These are phyloP conservation scores for Heliconius aoede DNA, from an alignment of 2,888 invertebrate species.

Conservation along the genomic window DNA sequence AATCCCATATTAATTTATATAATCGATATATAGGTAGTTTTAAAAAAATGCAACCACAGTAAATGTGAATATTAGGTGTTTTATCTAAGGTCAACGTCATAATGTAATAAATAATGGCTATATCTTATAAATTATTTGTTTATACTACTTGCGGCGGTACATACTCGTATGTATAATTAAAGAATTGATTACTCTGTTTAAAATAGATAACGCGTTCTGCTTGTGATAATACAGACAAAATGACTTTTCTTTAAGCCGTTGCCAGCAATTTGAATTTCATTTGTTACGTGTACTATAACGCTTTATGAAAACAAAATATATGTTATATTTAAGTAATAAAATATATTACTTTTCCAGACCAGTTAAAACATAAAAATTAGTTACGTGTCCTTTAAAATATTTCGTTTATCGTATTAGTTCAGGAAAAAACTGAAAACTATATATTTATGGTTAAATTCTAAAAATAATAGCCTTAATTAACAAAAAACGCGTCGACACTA, in stretches of 20 bases:
- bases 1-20: not conserved
- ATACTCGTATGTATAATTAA: slow-evolving; percentile 13
- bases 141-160: not conserved
- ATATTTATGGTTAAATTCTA: no score
- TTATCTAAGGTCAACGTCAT: slow-evolving; percentile 25
- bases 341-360: no score
- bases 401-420: no score
- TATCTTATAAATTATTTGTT: slow-evolving; percentile 19
- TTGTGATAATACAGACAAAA: slow-evolving; percentile 11
- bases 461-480: no score
- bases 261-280: not conserved
- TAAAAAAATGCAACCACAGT: slow-evolving; percentile 6
- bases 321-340: no score
- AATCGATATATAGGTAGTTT: not conserved
- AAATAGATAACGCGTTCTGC: slow-evolving; percentile 19
- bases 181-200: slow-evolving; percentile 18
- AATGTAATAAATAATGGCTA: slow-evolving; percentile 15
- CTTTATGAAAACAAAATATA: no score
- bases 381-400: no score
- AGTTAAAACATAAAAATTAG: no score
- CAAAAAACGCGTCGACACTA: no score
- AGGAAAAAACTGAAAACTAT: no score
- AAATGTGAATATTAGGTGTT: slow-evolving; percentile 1
- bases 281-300: not conserved
- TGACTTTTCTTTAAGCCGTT: not conserved